phyloP scores from a whole-genome alignment of 2,113 vertebrate genomes.

The Ciconia boyciana region DNA sequence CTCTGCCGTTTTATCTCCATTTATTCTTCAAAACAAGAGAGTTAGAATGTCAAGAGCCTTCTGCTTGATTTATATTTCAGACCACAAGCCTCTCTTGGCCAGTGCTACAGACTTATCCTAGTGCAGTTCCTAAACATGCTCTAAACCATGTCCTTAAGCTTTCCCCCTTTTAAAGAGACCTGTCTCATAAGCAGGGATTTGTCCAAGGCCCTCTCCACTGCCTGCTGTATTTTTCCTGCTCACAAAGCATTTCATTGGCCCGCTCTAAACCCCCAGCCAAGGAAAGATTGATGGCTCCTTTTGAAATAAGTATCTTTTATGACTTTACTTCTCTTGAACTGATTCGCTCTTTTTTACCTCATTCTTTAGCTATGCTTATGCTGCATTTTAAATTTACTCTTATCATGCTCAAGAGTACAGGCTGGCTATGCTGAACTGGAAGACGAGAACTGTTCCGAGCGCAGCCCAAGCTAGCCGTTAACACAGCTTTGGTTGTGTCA shows the following conservation, averaged over 20 bases:
- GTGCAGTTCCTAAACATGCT: background rate
- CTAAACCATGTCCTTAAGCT: background rate
- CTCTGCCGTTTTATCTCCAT: background rate
- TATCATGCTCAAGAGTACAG: background rate
- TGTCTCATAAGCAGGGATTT: background rate
- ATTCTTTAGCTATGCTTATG: background rate
- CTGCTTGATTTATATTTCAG: background rate
- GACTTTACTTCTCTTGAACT: background rate
- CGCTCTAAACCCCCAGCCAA: background rate
- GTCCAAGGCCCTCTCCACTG: background rate
- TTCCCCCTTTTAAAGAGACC: background rate
- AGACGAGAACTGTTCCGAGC: background rate
- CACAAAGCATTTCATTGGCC: background rate
- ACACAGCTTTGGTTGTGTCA: background rate
- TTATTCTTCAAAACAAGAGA: background rate
- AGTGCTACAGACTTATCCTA: background rate
- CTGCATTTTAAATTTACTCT: background rate
- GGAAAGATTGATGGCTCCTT: background rate
- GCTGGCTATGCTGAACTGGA: background rate
- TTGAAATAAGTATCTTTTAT: background rate
- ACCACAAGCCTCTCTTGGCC: background rate
- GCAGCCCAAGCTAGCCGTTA: background rate
- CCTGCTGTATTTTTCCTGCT: background rate
- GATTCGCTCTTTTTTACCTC: rapidly evolving
- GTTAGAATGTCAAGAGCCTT: background rate